Conservation (phyloP, 2,888 invertebrate genomes). For the Mylabris sibirica region DNA sequence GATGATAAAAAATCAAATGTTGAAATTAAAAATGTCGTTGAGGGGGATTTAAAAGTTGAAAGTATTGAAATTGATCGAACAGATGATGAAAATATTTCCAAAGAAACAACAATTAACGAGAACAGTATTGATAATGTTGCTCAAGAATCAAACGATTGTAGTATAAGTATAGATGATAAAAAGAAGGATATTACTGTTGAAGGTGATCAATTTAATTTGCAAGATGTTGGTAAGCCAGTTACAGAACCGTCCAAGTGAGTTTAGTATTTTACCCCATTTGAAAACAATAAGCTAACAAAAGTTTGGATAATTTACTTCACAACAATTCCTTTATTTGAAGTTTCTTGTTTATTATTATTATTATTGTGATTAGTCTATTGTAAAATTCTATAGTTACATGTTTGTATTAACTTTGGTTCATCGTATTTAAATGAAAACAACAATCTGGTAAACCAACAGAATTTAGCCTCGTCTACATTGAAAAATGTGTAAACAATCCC, state of each 20-base stretch:
- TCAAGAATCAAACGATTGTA: conserved; percentile 23
- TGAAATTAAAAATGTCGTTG: conserved; percentile 30
- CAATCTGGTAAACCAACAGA: conserved; percentile 21
- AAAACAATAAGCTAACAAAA: neutral
- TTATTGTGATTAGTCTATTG: conserved; percentile 7
- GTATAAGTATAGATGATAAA: conserved; percentile 1
- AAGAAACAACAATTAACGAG: conserved; percentile 24
- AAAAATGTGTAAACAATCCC: conserved; percentile 48
- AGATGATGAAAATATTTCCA: conserved; percentile 25
- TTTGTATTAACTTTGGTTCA: conserved; percentile 21
- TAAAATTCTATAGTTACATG: conserved; percentile 13
- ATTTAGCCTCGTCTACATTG: conserved; percentile 19
- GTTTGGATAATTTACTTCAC: neutral
- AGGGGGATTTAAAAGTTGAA: conserved; percentile 46
- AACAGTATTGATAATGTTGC: conserved; percentile 38
- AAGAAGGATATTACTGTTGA: conserved; percentile 13
- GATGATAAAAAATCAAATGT: conserved; percentile 2
- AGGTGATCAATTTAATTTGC: conserved; percentile 20
- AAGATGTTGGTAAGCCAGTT: conserved; percentile 28
- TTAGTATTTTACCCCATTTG: neutral
- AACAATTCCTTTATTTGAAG: neutral
- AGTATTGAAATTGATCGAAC: conserved; percentile 42
- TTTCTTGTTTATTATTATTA: neutral
- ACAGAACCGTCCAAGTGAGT: conserved; percentile 51
- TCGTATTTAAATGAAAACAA: conserved; percentile 26